These are phyloP conservation scores for Cheilosia scutellata DNA, from an alignment of 2,888 invertebrate genomes.

Conservation along the genomic window DNA sequence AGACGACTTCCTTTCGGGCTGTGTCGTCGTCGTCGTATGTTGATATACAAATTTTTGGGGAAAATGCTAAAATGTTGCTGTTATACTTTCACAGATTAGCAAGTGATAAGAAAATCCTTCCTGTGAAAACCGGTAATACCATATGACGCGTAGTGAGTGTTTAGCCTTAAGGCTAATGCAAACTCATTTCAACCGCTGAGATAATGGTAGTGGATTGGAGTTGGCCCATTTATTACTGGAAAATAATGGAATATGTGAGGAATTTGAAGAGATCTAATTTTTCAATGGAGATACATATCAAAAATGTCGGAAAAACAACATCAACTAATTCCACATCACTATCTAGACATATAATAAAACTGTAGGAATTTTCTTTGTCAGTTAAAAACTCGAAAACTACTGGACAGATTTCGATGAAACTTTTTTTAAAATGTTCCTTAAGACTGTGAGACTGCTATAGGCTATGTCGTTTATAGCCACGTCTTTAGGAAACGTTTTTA, in stretches of 20 bases:
- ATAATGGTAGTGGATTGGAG: background rate
- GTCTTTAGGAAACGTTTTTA: no score
- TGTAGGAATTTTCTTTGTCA: no score
- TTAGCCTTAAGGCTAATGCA: conserved; percentile 31
- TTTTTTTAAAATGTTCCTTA: no score
- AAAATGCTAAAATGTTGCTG: conserved; percentile 39
- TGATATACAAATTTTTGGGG: conserved; percentile 17
- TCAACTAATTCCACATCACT: no score
- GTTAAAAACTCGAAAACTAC: no score
- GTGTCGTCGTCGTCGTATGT: background rate
- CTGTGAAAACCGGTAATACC: conserved; percentile 32
- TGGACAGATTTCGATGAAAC: no score
- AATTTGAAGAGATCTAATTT: background rate
- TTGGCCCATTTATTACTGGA: no score
- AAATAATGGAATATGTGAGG: background rate
- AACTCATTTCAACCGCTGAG: conserved; percentile 1
- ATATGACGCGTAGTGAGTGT: background rate
- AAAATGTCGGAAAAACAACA: no score
- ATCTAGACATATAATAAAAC: no score
- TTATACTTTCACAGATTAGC: conserved; percentile 46
- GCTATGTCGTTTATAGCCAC: no score
- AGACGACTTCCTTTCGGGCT: conserved; percentile 6
- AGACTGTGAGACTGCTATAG: no score
- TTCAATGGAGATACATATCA: background rate
- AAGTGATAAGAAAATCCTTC: conserved; percentile 47